Base-by-base conservation (phyloP, 2,113 vertebrate genomes). In the Taxidea taxus region DNA sequence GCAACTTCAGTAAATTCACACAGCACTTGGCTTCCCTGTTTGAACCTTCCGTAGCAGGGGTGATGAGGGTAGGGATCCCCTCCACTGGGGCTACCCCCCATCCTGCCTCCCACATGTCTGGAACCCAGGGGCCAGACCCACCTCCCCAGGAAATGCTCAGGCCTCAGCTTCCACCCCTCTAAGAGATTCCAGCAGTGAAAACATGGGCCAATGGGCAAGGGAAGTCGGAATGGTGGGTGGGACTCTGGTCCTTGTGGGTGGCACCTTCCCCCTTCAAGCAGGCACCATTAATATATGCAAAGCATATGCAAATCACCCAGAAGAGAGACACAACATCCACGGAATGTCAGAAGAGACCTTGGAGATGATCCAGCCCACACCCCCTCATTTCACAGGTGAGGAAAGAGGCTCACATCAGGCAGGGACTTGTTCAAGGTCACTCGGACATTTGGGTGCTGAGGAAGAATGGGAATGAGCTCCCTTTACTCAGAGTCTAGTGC, bases 221-320 rank as follows among this genome's bases (percentile, higher is more conserved):
- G 86, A 89, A 97, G 82, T 44, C 12, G 39, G 87, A 62, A 68
- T 27, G 72, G 82, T 92, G 87, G 96, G 95, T 81, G 92, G 97
- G 83, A 56, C 97, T 95, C 87, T 34, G 49, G 72, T 96, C 72
- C 64, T 23, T 58, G 89, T 96, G 80, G 90, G 96, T 72, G 93
- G 70, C 80, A 68, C 94, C 56, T 70, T 96, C 92, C 81, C 72
- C 84, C 27, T 96, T 49, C 23, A 34, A 81, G 80, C 90, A 51
- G 94, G 72, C 83, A 91, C 51, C 91, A 95, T 77, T 96, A 96
- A 97, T 89, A 95, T 96, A 98, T 98, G 98, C 97, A 98, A 97
- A 98, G 70, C 87, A 94, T 87, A 97, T 97, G 96, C 94, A 98
- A 97, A 97, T 96, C 74, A 96, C 42, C 93, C 96, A 92, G 91